phyloP scores from a whole-genome alignment of 2,888 invertebrate genomes.

The Serrognathus titanus region DNA sequence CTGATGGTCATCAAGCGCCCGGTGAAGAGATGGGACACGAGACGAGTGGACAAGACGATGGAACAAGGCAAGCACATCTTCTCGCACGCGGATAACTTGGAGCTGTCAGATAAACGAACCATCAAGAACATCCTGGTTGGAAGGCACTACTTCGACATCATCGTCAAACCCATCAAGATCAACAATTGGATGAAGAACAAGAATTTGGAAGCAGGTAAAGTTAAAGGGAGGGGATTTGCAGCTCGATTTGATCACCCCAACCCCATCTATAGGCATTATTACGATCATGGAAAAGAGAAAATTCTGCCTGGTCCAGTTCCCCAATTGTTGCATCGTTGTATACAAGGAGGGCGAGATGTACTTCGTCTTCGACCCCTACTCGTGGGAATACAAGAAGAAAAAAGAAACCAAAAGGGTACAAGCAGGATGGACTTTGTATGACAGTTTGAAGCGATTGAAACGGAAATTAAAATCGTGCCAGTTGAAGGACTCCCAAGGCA shows the following conservation, averaged over 20 bases:
- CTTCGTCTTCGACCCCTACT: constrained; percentile 63
- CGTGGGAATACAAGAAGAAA: constrained; percentile 14
- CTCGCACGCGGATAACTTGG: constrained; percentile 56
- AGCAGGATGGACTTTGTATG: constrained; percentile 54
- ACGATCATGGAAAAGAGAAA: constrained; percentile 45
- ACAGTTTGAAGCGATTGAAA: constrained; percentile 44
- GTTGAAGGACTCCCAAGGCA: constrained; percentile 35
- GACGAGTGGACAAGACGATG: constrained; percentile 59
- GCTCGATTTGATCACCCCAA: too few species aligned
- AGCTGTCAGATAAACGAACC: constrained; percentile 56
- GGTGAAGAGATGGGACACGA: constrained; percentile 60
- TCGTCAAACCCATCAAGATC: constrained; percentile 55
- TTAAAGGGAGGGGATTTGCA: not conserved
- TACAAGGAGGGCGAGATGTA: constrained; percentile 55
- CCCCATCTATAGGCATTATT: constrained; percentile 34
- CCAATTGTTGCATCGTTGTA: constrained; percentile 56
- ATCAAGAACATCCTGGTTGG: constrained; percentile 63
- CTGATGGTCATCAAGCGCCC: constrained; percentile 61
- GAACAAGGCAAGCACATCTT: constrained; percentile 59
- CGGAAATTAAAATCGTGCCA: constrained; percentile 43
- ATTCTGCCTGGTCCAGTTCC: constrained; percentile 59
- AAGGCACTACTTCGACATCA: constrained; percentile 61
- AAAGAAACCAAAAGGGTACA: constrained; percentile 23
- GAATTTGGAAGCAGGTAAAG: constrained; percentile 48
- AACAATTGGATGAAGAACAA: constrained; percentile 51